Conservation (phyloP, 2,113 vertebrate genomes). For the Mystacornis crossleyi region DNA sequence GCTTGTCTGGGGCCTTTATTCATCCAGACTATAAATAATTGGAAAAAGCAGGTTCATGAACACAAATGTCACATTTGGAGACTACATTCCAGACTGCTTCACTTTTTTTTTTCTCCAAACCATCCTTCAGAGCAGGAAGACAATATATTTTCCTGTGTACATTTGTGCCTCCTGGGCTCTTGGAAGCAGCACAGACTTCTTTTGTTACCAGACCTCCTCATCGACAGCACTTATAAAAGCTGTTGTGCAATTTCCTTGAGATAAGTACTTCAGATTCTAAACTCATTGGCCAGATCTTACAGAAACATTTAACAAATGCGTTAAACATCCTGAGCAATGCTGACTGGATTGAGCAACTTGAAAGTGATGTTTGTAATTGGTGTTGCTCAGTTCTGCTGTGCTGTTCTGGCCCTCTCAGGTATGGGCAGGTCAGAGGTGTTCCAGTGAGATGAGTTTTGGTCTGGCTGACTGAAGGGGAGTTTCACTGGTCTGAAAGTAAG, state of each 20-base stretch:
- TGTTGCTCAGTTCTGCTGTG: neutral
- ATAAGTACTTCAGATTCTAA: neutral
- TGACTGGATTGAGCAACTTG: neutral
- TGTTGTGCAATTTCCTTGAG: conserved; percentile 18
- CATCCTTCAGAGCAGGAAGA: neutral
- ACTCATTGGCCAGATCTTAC: neutral
- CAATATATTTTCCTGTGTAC: neutral
- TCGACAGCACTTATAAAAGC: neutral
- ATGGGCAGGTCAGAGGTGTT: neutral
- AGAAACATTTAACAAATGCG: neutral
- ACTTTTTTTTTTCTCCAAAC: neutral
- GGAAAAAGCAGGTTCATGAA: conserved; percentile 67
- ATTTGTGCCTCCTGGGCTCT: neutral
- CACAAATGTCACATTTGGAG: neutral
- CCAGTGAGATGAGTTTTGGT: neutral
- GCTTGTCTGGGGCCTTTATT: neutral
- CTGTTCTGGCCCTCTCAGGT: neutral
- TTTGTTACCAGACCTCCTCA: neutral
- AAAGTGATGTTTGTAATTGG: neutral
- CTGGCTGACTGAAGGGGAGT: neutral
- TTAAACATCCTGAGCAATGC: neutral
- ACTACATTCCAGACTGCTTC: conserved; percentile 11
- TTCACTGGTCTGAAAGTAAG: neutral
- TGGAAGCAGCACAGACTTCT: conserved; percentile 45
- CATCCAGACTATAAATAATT: conserved; percentile 28